Evolutionary conservation across 2,888 invertebrate genomes (phyloP).

Genomic region (Nebria brevicollis): DNA sequence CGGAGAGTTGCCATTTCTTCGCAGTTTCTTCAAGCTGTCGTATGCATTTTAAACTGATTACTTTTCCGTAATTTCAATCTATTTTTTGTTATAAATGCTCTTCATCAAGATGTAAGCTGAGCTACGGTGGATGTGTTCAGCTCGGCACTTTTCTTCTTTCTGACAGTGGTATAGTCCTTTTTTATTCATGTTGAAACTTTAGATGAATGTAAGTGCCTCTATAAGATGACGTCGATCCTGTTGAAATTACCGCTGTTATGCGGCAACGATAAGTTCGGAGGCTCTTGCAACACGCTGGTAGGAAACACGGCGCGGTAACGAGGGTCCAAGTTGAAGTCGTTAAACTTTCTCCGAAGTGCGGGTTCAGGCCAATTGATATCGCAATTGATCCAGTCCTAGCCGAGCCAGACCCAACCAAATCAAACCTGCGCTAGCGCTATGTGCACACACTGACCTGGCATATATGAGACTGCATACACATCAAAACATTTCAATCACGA

Average conservation of each 20-base stretch:
- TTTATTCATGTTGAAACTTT: slow-evolving; percentile 23
- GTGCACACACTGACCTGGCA: not conserved
- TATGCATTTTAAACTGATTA: slow-evolving; percentile 15
- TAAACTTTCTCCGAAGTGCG: slow-evolving; percentile 40
- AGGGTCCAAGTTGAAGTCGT: slow-evolving; percentile 43
- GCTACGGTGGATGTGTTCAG: not conserved
- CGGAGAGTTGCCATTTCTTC: slow-evolving; percentile 11
- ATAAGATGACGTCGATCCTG: slow-evolving; percentile 16
- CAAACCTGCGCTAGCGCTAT: not conserved
- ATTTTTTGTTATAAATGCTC: not conserved
- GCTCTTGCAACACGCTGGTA: slow-evolving; percentile 18
- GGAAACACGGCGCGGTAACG: slow-evolving; percentile 41
- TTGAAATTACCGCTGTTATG: slow-evolving; percentile 35
- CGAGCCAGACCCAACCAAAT: not conserved
- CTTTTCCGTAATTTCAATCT: slow-evolving; percentile 10
- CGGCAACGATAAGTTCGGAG: slow-evolving; percentile 27
- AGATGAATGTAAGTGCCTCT: slow-evolving; percentile 34
- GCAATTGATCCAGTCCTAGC: slow-evolving; percentile 34
- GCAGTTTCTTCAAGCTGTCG: slow-evolving; percentile 7
- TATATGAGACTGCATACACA: not conserved
- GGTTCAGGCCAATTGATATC: slow-evolving; percentile 45
- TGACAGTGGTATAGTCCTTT: not conserved
- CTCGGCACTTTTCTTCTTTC: not conserved
- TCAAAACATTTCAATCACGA: not conserved
- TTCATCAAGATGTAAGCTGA: not conserved